Base-by-base conservation (phyloP, 2,797 vertebrate species). In the Helicolenus hilgendorfi region DNA sequence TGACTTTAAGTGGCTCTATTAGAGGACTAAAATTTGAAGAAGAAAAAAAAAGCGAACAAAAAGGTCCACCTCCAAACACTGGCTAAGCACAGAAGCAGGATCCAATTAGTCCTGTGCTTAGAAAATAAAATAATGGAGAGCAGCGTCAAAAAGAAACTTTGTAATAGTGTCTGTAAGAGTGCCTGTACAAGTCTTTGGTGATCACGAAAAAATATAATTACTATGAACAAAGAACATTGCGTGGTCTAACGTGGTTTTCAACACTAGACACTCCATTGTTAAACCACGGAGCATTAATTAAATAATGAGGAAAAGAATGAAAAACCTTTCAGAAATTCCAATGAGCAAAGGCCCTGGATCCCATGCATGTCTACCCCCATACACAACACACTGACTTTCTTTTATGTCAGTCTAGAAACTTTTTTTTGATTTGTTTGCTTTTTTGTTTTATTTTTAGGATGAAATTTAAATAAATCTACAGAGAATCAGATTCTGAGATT, bases 191-290 rank as follows among this genome's bases (percentile, higher is more conserved):
- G 88, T 87, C 93, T 87, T 93, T 93, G 83, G 83, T 89, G 63
- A 96, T 96, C 93, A 87, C 56, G 84, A 94, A 93, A 95, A 97
- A 95, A 95, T 92, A 95, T 93, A 97, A 96, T 97, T 94, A 97
- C 75, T n/a, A 71, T 72, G 90, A 93, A 97, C 93, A 96, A 96
- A 96, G 91, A 85, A 81, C 83, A 78, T 29, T 64, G 63, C 83
- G 75, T 83, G 85, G 87, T 93, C 87, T 83, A 84, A 95, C 74
- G 64, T 81, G 68, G 81, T 88, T 92, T 89, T 88, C 89, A 96
- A 92, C 72, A 49, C 45, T 49, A 49, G 62, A 89, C 87, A 93
- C 78, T 60, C 56, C 58, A 93, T 91, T 94, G 84, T 95, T 94
- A 78, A 71, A 90, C 87, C 72, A 87, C 7, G 35, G 92, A 92